These are phyloP conservation scores for Molossus alvarezi DNA, from an alignment of 2,797 vertebrate species.

Conservation along the genomic window DNA sequence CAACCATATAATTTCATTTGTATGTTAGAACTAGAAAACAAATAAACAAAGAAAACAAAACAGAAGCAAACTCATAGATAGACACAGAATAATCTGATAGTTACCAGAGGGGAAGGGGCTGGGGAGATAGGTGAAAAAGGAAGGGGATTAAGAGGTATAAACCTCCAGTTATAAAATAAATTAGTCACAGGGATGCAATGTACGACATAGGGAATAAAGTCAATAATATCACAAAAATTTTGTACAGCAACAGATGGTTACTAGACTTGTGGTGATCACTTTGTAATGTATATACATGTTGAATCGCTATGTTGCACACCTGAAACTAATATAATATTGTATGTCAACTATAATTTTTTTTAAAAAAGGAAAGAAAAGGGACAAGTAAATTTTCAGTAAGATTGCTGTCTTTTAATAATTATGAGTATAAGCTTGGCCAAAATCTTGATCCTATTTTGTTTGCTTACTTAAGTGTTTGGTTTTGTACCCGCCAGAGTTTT, in stretches of 20 bases:
- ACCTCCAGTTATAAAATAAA: neutral
- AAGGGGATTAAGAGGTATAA: neutral
- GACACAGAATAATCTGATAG: neutral
- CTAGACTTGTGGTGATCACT: neutral
- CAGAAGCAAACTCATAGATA: neutral
- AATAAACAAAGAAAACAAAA: neutral
- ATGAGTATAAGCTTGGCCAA: neutral
- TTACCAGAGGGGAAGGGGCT: neutral
- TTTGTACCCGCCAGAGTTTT: neutral
- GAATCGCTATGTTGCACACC: neutral
- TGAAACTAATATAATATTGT: neutral
- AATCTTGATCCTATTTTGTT: conserved; percentile 5
- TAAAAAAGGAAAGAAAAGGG: neutral
- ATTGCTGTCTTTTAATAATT: neutral
- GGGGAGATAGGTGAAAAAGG: neutral
- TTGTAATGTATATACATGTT: neutral
- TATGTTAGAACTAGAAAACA: neutral
- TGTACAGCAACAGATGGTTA: neutral
- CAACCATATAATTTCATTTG: neutral
- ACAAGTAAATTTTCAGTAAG: neutral
- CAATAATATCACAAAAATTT: neutral
- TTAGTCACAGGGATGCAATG: neutral
- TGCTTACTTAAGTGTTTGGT: neutral
- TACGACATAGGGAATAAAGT: neutral
- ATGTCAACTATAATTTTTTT: neutral